Base-by-base conservation (phyloP, 2,888 invertebrate species). In the Herminia tarsipennalis region DNA sequence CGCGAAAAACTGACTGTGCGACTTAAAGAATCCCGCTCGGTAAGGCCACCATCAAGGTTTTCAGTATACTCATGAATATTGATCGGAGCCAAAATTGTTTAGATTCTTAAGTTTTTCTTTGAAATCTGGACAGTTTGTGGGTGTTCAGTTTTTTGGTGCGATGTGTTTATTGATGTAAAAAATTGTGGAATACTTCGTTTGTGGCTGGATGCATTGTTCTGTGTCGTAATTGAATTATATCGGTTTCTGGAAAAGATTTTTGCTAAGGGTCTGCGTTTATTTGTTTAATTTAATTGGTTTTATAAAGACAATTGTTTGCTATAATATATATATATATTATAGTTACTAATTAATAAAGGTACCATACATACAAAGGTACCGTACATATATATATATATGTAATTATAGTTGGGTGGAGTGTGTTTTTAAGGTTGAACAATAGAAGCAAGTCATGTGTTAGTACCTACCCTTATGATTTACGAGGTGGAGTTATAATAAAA, bases 41-140 rank as follows among this genome's bases (percentile, higher is more conserved):
- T 78, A 76, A 80, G 85, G 83, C 81, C 82, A 79, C 85, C 84
- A 73, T 66, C 81, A 78, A 79, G 81, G 83, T 72, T 80, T 82
- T 84, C 84, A 74, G 75, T 74, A 65, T 77, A 78, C 70, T 51
- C 73, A 84, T 86, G 81, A 83, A 86, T 86, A 86, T 84, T 82
- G 75, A 85, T 78, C 71, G 68, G 60, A 58, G 63, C 65, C 67
- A 62, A 75, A 78, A 83, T 86, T 68, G 79, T 75, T 86, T 76
- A 78, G 76, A 85, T 83, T 78, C 72, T 70, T 39, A 48, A 66
- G 56, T 54, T 69, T 70, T 78, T 75, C 73, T 70, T 64, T 49
- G 58, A 65, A 68, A 68, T 61, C 60, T 55, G 59, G 61, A 52
- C 53, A 66, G 58, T 46, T 57, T 57, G 81, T 82, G 83, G 81